Evolutionary conservation across 1,140 invertebrate species (phyloP).

Genomic region (Pseudobourletiella spinata): DNA sequence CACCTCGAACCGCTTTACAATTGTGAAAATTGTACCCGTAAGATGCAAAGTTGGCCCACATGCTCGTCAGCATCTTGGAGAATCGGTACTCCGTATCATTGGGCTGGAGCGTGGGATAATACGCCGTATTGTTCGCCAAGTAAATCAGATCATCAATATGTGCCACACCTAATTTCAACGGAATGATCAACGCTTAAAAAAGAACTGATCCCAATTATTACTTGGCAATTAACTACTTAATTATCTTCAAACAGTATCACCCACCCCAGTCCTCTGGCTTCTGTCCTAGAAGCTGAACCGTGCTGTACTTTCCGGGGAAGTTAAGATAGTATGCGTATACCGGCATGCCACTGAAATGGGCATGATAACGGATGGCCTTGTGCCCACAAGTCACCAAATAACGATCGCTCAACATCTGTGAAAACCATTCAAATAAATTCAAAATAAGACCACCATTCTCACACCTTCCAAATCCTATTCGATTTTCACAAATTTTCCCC

Average conservation of each 20-base stretch:
- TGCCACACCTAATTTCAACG: constrained; percentile 19
- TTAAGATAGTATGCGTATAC: constrained; percentile 29
- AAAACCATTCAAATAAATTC: constrained; percentile 4
- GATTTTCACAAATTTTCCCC: too few species aligned
- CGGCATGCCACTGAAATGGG: constrained; percentile 13
- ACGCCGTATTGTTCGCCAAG: constrained; percentile 25
- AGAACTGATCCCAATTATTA: too few species aligned
- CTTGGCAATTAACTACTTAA: background rate
- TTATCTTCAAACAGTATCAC: background rate
- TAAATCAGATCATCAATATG: constrained; percentile 33
- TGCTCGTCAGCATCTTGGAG: constrained; percentile 21
- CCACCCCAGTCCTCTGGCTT: constrained; percentile 34
- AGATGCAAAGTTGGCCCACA: constrained; percentile 49
- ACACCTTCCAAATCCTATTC: background rate
- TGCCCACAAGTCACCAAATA: constrained; percentile 29
- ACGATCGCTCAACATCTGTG: constrained; percentile 32
- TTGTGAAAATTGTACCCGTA: too few species aligned
- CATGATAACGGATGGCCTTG: constrained; percentile 26
- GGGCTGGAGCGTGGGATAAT: constrained; percentile 19
- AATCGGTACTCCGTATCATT: constrained; percentile 25
- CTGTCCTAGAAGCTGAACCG: constrained; percentile 29
- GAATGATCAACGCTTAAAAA: too few species aligned
- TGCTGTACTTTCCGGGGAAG: constrained; percentile 24
- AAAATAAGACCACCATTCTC: too few species aligned
- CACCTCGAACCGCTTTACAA: too few species aligned